Evolutionary conservation across 2,888 invertebrate species (phyloP), one percentile per base, ranked within the genome.

Genomic region (Drosophila melanosoma): DNA sequence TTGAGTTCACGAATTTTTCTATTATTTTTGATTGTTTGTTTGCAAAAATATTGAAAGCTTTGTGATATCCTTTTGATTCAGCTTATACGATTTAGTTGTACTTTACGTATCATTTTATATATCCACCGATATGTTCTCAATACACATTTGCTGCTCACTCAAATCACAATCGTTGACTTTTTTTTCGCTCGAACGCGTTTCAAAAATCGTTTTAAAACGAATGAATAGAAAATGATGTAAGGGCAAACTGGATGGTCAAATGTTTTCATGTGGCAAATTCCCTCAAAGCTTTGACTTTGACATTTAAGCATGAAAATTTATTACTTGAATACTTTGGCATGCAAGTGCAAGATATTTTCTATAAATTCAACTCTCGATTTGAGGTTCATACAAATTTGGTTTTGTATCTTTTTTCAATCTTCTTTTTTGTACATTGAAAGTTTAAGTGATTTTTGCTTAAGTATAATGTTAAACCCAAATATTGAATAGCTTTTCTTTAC

Each of bases 151-250:
- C 23, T 49, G 62, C 62, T 69, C 48, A 59, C 67, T 51, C 67
- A 87, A 74, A 86, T 83, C 79, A 69, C 63, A 78, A 73, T 65
- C 74, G 64, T 63, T 74, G 88, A 86, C 88, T 89, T 85, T 78
- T 78, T 78, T 60, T 58, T 74, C 81, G 76, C 76, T 74, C 45
- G 71, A 83, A 80, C 81, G 69, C 81, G 49, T 57, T 69, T 54
- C 42, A 68, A 61, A 75, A 87, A 83, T 70, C 68, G 54, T 71
- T 75, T 81, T 59, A 73, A 66, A 67, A 63, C 54, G 51, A 65
- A 69, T 38, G 57, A 54, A 45, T 49, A 52, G 45, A 48, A 61
- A 48, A 65, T 38, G 57, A 40, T 51, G 36, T 10, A 36, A 56
- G 40, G 57, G 51, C 60, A 68, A 68, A 48, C 62, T 57, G 64